Percentiles rank a stretch among this genome's conserved stretches.
Conservation (phyloP, 2,797 vertebrate species). For the Halcyon smyrnensis region DNA sequence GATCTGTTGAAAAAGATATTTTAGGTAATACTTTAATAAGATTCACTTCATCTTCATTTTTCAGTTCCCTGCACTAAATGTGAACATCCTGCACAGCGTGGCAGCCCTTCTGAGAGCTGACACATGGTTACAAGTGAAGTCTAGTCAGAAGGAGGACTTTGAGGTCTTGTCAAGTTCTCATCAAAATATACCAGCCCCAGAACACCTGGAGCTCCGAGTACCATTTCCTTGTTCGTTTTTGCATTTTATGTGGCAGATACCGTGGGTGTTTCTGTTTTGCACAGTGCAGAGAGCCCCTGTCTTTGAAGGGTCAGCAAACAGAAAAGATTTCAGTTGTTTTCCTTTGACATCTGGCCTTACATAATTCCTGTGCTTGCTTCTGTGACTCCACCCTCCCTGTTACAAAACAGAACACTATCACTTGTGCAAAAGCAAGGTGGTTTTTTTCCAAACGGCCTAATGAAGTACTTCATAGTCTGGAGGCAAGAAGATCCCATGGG, state of each 20-base stretch:
- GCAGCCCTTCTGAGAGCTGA: neutral
- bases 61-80: neutral
- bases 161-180: neutral
- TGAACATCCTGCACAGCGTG: neutral
- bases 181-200: neutral
- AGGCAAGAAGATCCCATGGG: neutral
- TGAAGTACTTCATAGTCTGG: neutral
- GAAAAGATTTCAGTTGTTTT: slow-evolving; percentile 23
- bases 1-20: neutral
- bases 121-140: neutral
- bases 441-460: neutral
- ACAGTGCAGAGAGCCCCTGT: neutral
- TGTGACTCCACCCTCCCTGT: slow-evolving; percentile 19
- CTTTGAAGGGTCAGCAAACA: slow-evolving; percentile 42
- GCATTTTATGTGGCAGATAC: neutral
- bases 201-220: neutral
- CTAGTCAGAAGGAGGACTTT: neutral
- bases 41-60: neutral
- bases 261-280: neutral
- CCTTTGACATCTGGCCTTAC: slow-evolving; percentile 33
- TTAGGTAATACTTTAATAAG: neutral
- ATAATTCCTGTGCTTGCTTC: slow-evolving; percentile 13
- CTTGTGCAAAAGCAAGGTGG: neutral
- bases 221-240: neutral
- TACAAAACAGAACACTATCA: slow-evolving; percentile 1